Conservation (phyloP, 2,113 vertebrate genomes). For the Rattus rattus region DNA sequence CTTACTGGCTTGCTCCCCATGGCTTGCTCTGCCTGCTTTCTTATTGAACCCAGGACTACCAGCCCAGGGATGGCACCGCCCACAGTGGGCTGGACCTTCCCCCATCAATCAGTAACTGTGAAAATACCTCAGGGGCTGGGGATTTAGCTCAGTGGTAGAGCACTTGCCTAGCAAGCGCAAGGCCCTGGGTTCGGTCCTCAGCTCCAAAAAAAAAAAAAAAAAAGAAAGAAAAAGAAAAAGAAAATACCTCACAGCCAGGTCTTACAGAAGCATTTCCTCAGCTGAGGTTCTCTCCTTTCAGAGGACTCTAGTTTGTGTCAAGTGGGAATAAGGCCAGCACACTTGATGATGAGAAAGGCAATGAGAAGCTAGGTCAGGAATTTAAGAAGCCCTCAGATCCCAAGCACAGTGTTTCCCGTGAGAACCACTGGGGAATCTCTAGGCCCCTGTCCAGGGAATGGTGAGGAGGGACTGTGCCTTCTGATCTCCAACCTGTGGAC, state of each 20-base stretch:
- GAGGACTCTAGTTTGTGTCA: background rate
- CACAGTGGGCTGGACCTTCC: background rate
- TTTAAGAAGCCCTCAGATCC: background rate
- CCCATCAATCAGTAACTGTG: background rate
- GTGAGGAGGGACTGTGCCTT: background rate
- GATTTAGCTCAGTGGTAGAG: too few relatives aligned
- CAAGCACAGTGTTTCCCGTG: background rate
- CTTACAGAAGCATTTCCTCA: background rate
- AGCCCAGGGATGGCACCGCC: background rate
- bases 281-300: background rate
- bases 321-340: background rate
- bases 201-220: too few relatives aligned
- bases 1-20: background rate
- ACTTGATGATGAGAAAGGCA: background rate
- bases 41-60: background rate
- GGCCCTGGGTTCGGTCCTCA: too few relatives aligned
- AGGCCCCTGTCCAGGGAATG: background rate
- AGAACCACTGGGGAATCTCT: background rate
- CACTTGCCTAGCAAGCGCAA: too few relatives aligned
- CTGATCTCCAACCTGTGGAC: background rate
- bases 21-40: background rate
- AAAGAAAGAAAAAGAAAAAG: background rate
- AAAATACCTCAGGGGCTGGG: too few relatives aligned
- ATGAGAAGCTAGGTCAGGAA: background rate
- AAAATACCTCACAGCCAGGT: background rate